Conservation (phyloP, 2,888 invertebrate species). For the Octodonta nipae region DNA sequence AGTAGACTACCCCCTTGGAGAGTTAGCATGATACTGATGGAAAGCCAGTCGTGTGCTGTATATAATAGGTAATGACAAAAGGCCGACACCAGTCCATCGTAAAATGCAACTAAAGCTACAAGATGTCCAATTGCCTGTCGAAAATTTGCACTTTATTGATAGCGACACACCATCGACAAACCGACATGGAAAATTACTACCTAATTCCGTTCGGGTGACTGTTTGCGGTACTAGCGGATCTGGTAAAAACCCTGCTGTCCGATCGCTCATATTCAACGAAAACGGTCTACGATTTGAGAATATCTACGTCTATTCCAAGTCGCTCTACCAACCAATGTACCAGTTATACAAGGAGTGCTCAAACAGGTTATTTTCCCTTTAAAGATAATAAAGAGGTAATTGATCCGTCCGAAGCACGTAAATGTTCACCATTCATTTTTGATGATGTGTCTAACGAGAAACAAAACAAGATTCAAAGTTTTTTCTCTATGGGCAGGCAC, state of each 20-base stretch:
- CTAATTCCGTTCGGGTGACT: constrained; percentile 7
- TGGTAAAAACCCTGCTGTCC: constrained; percentile 10
- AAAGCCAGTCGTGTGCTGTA: no score
- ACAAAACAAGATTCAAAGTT: constrained; percentile 2
- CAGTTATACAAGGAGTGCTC: constrained; percentile 5
- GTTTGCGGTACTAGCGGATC: constrained; percentile 9
- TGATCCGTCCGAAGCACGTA: constrained; percentile 2
- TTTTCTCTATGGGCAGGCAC: constrained; percentile 4
- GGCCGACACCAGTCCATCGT: no score
- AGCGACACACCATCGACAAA: background rate
- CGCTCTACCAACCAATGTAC: constrained; percentile 9
- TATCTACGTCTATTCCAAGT: constrained; percentile 9
- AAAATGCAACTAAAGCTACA: background rate
- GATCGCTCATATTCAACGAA: constrained; percentile 7
- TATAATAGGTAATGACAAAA: no score
- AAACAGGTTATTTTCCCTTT: constrained; percentile 7
- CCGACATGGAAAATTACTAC: constrained; percentile 9
- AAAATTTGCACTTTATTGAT: background rate
- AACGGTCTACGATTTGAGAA: constrained; percentile 11
- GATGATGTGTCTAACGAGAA: constrained; percentile 1
- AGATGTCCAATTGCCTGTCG: background rate
- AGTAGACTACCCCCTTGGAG: no score
- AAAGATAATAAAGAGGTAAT: constrained; percentile 8
- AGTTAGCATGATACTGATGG: no score
- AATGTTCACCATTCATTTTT: constrained; percentile 4